These are phyloP conservation scores for Microcebus ravelobensis DNA, from an alignment of 2,113 vertebrate genomes.

Conservation along the genomic window DNA sequence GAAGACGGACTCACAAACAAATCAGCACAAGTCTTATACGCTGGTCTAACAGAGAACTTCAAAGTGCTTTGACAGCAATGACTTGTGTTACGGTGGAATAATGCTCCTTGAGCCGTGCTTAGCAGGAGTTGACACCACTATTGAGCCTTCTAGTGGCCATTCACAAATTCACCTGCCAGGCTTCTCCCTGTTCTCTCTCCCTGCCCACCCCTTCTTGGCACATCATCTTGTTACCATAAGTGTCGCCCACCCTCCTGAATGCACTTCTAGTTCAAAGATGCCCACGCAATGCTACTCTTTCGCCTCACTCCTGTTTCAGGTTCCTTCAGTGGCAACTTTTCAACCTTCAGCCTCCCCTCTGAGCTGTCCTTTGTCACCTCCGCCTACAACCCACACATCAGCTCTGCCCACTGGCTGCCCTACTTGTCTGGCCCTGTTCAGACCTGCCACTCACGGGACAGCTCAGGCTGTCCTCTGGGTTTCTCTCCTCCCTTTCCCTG, in stretches of 20 bases:
- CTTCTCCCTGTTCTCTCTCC: neutral
- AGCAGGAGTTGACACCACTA: neutral
- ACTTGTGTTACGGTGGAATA: neutral
- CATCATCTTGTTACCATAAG: neutral
- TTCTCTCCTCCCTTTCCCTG: neutral
- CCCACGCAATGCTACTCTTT: neutral
- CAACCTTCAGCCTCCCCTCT: neutral
- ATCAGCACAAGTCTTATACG: neutral
- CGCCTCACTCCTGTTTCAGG: neutral
- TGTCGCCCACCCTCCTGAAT: neutral
- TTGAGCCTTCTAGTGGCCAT: neutral
- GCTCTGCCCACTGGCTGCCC: neutral
- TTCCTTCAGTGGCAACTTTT: slow-evolving; percentile 5
- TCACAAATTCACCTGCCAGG: neutral
- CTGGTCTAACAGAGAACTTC: neutral
- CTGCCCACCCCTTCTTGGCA: neutral
- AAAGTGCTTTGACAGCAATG: neutral
- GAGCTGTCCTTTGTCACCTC: slow-evolving; percentile 11
- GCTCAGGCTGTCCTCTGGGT: neutral
- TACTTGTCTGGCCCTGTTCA: slow-evolving; percentile 16
- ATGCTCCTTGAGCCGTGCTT: neutral
- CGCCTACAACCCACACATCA: neutral
- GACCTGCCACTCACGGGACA: neutral
- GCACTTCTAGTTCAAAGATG: slow-evolving; percentile 2
- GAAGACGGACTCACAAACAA: neutral